A percentile compares a stretch with the other conserved stretches of the same genome.
phyloP scores from a whole-genome alignment of 1,140 invertebrate genomes.

The Orius insidiosus region DNA sequence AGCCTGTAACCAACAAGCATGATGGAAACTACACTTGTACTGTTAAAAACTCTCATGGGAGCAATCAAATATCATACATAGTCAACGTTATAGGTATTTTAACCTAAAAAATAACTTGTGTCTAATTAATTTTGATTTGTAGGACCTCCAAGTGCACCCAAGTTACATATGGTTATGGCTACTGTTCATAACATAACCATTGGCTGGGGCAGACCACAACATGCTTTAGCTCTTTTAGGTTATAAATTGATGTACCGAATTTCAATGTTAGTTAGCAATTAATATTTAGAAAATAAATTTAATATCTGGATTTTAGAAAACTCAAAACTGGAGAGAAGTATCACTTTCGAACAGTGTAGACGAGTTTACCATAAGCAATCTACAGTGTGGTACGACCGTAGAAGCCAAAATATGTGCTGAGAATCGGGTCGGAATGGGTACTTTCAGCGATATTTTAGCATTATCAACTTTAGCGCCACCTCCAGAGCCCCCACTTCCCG shows the following conservation, averaged over 20 bases:
- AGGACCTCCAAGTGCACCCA: constrained; percentile 1
- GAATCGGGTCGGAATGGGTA: not conserved
- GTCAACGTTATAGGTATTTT: not conserved
- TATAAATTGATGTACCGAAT: constrained; percentile 1
- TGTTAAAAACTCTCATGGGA: not conserved
- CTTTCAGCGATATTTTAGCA: not conserved
- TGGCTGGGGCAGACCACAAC: constrained; percentile 1
- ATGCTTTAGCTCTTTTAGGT: not conserved
- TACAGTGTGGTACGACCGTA: not conserved
- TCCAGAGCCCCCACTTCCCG: not conserved
- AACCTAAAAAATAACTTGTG: not conserved
- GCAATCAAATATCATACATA: not conserved
- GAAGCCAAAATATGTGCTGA: not conserved
- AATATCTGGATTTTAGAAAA: constrained; percentile 1
- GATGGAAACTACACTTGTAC: not conserved
- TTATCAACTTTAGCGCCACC: not conserved
- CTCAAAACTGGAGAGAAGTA: constrained; percentile 1
- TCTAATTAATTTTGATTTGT: not conserved
- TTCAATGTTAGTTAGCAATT: constrained; percentile 1
- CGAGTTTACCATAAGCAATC: not conserved
- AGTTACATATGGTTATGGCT: not conserved
- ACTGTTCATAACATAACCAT: not conserved
- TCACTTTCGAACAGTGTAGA: not conserved
- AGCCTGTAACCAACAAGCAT: not conserved
- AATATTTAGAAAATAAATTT: not conserved